Conservation (phyloP, 37 sponge, comb jelly and placozoan species). For the Geodia barretti region DNA sequence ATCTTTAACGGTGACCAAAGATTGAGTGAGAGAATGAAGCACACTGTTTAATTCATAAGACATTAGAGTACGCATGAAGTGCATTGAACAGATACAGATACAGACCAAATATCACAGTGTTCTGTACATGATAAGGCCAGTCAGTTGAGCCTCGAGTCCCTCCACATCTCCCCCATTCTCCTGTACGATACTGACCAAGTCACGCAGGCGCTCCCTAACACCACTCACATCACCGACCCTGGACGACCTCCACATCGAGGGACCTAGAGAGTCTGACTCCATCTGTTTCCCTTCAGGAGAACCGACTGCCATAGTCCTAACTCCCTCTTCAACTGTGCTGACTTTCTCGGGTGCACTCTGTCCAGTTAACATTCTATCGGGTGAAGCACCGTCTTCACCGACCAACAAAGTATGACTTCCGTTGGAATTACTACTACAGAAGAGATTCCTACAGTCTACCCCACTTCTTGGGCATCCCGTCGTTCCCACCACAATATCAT, state of each 20-base stretch:
- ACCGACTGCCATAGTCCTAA: too few species aligned
- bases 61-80: too few species aligned
- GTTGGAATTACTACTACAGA: too few species aligned
- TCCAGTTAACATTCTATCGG: too few species aligned
- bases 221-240: not conserved
- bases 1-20: too few species aligned
- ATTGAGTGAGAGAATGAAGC: too few species aligned
- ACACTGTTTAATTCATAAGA: too few species aligned
- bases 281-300: too few species aligned
- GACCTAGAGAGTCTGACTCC: too few species aligned
- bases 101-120: not conserved
- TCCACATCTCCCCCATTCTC: not conserved
- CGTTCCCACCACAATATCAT: slow-evolving; percentile 45
- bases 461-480: not conserved
- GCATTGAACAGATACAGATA: not conserved
- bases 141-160: not conserved
- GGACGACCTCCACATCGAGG: not conserved
- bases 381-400: not conserved
- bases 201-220: not conserved
- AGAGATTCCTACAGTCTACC: too few species aligned
- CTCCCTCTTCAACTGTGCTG: too few species aligned
- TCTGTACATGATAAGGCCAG: not conserved
- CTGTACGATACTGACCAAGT: not conserved
- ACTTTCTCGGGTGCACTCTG: not conserved
- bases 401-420: too few species aligned